A percentile compares a stretch with the other conserved stretches of the same genome.
Evolutionary conservation across 37 sponge, comb jelly and placozoan species (phyloP).

Genomic region (Corticium candelabrum): DNA sequence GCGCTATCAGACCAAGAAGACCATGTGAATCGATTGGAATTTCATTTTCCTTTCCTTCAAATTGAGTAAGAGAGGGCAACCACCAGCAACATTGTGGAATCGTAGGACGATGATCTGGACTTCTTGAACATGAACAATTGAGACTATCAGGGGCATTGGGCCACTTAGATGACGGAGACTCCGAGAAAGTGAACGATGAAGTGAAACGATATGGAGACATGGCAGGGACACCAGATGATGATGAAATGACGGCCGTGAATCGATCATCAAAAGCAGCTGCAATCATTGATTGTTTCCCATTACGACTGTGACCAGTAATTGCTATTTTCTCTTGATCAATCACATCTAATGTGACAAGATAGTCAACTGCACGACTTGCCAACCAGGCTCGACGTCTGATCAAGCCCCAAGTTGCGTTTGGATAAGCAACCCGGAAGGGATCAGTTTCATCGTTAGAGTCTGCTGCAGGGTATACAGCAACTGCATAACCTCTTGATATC

Average conservation of each 20-base stretch:
- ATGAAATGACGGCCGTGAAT: constrained; percentile 7
- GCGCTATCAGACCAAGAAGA: constrained; percentile 8
- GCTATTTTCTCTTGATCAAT: not conserved
- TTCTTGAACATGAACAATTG: not conserved
- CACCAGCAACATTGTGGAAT: constrained; percentile 2
- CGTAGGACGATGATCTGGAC: not conserved
- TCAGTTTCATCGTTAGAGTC: constrained; percentile 11
- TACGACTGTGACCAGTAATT: constrained; percentile 7
- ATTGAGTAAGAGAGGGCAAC: not conserved
- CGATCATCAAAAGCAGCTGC: constrained; percentile 9
- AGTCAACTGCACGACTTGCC: not conserved
- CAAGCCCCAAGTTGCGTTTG: constrained; percentile 2
- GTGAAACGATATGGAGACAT: constrained; percentile 12
- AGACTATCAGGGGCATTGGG: not conserved
- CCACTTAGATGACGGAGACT: not conserved
- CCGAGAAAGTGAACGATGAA: not conserved
- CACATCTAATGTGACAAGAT: not conserved
- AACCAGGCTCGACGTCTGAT: constrained; percentile 8
- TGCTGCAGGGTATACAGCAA: not conserved
- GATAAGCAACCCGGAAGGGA: not conserved
- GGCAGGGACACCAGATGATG: constrained; percentile 7
- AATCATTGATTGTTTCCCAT: constrained; percentile 7
- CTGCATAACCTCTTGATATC: not conserved
- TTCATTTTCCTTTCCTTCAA: not conserved
- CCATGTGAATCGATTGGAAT: constrained; percentile 5